Base-by-base conservation (phyloP, 1,140 invertebrate genomes). In the Pogonognathellus flavescens region DNA sequence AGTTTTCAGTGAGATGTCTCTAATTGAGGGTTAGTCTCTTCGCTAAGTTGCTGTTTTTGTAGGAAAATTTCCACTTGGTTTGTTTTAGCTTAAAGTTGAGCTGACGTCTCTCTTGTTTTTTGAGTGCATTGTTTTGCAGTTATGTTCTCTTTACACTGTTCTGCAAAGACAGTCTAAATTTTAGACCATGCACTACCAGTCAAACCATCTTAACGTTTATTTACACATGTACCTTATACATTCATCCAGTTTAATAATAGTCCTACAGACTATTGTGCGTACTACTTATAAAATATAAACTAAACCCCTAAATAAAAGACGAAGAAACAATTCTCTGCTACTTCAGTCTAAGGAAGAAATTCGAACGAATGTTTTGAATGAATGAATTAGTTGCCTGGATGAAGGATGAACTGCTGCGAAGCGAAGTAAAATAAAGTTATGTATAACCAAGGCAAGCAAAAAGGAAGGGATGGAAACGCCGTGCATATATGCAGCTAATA, bases 41-140 rank as follows among this genome's bases (percentile, higher is more conserved):
- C 6, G 70, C 70, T 76, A 49, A 41, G 70, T 76, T 76, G 70
- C 25, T 31, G n/a, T 76, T 41, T 76, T 76, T 76, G 22, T 25
- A 41, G 70, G 70, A 76, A 76, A 49, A 76, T 76, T 76, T 76
- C 70, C 41, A 76, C 70, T 76, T 76, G 70, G 49, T 31, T 31
- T 25, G 18, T 18, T 76, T 76, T 76, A 76, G 49, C 70, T 76
- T 50, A n/a, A 76, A 76, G 70, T 31, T 50, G 70, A 49, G 41
- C 70, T 76, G 70, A 76, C 31, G 70, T 76, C 70, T 76, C 70
- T 76, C 70, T 76, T 76, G 70, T 76, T 76, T 76, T 76, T 76
- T 76, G 70, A 76, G 70, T 76, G 70, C 41, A 76, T 76, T 76
- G 70, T 76, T 76, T 76, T 76, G 14, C 70, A 50, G 70, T 76